Percentiles rank a stretch among this genome's conserved stretches.
Conservation (phyloP, 2,888 invertebrate species). For the Dorcus parallelipipedus region DNA sequence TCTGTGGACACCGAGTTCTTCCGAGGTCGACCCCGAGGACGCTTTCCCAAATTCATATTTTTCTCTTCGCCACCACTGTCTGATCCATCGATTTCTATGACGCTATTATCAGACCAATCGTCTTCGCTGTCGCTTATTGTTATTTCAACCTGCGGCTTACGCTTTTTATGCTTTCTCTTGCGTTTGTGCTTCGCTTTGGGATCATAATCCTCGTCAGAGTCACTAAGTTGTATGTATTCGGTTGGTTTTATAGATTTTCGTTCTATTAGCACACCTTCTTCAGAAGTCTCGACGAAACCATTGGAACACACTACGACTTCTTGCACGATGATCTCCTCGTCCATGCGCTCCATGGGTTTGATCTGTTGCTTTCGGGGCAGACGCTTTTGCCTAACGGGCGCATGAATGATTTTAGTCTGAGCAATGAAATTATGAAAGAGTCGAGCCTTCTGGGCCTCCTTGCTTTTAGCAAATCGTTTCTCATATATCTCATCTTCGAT, state of each 20-base stretch:
- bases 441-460: constrained; percentile 39
- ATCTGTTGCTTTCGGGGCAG: constrained; percentile 48
- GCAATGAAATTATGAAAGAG: constrained; percentile 42
- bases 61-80: background rate
- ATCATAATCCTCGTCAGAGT: constrained; percentile 42
- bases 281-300: constrained; percentile 38
- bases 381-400: constrained; percentile 40
- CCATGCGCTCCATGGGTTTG: constrained; percentile 41
- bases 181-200: constrained; percentile 24
- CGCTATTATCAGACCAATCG: constrained; percentile 21
- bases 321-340: constrained; percentile 47
- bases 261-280: constrained; percentile 27
- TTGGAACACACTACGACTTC: constrained; percentile 44
- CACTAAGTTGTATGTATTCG: constrained; percentile 40
- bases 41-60: constrained; percentile 1
- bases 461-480: constrained; percentile 37
- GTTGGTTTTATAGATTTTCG: constrained; percentile 28
- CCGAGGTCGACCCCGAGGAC: constrained; percentile 15
- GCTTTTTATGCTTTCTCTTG: constrained; percentile 20
- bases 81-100: constrained; percentile 34
- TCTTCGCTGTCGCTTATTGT: constrained; percentile 32
- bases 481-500: constrained; percentile 25
- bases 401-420: constrained; percentile 43
- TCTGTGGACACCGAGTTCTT: constrained; percentile 1
- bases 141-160: constrained; percentile 24